phyloP scores from a whole-genome alignment of 2,797 vertebrate genomes.

The Lepilemur ruficaudatus region DNA sequence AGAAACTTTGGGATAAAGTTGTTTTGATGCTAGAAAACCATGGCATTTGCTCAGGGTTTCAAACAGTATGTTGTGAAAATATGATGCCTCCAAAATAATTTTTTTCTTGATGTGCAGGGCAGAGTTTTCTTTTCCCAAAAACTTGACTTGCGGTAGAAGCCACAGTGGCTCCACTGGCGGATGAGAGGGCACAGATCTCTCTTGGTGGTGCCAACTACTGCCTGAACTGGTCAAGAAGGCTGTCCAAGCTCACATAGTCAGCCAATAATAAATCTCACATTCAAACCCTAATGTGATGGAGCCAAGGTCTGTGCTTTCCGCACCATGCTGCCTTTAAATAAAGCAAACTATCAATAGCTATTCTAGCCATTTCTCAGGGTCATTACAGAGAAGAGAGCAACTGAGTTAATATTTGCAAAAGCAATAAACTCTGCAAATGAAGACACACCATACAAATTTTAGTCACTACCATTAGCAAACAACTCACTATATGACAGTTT shows the following conservation, averaged over 20 bases:
- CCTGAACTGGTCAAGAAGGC: neutral
- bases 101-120: neutral
- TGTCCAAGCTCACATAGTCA: neutral
- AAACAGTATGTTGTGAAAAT: conserved; percentile 57
- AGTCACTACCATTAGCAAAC: neutral
- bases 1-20: conserved; percentile 64
- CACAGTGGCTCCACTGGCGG: neutral
- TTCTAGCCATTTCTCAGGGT: neutral
- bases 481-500: neutral
- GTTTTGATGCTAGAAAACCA: conserved; percentile 59
- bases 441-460: neutral
- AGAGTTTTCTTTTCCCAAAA: conserved; percentile 50
- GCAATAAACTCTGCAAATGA: neutral
- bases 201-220: neutral
- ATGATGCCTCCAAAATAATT: conserved; percentile 6
- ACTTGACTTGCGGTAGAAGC: neutral
- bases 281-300: neutral
- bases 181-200: neutral
- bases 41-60: conserved; percentile 33
- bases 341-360: neutral
- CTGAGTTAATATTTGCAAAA: conserved; percentile 18
- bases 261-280: neutral
- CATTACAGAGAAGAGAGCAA: neutral
- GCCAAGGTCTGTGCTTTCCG: neutral
- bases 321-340: neutral